A percentile compares a stretch with the other conserved stretches of the same genome.
Conservation (phyloP, 2,113 vertebrate genomes). For the Phylloscopus whistleri region DNA sequence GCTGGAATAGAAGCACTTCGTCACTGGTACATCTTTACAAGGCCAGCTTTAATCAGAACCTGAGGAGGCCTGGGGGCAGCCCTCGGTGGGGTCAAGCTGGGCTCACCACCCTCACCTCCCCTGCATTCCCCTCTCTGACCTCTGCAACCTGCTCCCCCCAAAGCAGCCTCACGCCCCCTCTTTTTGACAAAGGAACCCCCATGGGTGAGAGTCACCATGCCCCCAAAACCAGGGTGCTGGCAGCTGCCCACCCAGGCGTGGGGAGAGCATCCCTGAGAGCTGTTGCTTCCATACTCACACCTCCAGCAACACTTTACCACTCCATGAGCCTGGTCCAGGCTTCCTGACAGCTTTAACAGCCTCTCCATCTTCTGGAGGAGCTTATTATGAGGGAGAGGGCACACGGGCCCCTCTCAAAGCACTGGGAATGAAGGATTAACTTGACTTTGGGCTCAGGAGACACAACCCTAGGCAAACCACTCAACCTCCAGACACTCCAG, state of each 20-base stretch:
- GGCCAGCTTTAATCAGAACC: background rate
- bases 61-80: background rate
- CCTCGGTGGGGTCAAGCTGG: rapidly evolving
- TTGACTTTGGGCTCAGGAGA: background rate
- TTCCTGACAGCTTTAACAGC: background rate
- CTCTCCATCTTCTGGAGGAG: background rate
- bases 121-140: background rate
- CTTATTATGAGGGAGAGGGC: background rate
- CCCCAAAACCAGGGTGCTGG: background rate
- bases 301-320: background rate
- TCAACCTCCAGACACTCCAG: background rate
- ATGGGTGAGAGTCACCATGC: rapidly evolving
- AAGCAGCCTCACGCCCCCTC: rapidly evolving
- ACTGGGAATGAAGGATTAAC: background rate
- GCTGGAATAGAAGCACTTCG: background rate
- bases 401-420: rapidly evolving
- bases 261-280: background rate
- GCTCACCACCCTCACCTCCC: rapidly evolving
- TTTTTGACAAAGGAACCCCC: rapidly evolving
- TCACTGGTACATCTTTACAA: background rate
- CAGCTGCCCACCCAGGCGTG: background rate
- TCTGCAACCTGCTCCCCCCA: background rate
- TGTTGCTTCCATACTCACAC: background rate
- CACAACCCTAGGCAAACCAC: background rate
- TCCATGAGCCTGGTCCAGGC: rapidly evolving